Conservation (phyloP, 2,113 vertebrate species). For the Equus quagga region DNA sequence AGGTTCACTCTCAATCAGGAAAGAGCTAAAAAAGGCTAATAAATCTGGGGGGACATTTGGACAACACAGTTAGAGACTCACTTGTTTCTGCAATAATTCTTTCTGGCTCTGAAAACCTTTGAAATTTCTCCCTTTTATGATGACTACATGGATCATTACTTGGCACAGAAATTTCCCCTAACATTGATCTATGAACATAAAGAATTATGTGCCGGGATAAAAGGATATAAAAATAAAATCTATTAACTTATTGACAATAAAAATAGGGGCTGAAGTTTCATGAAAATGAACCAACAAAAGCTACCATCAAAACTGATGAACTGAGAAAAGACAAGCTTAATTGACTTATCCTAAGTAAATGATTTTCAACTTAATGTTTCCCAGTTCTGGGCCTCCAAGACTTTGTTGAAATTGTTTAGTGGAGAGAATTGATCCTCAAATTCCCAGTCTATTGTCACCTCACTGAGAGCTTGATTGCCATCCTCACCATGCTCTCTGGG, state of each 20-base stretch:
- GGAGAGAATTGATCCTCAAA: conserved; percentile 37
- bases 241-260: conserved; percentile 75
- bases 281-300: conserved; percentile 55
- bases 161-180: conserved; percentile 70
- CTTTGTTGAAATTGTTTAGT: conserved; percentile 60
- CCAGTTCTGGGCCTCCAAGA: not conserved
- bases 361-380: conserved; percentile 51
- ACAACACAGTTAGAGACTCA: conserved; percentile 53
- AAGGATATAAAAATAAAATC: conserved; percentile 76
- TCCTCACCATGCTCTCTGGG: not conserved
- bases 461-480: not conserved
- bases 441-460: not conserved
- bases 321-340: conserved; percentile 39
- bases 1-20: conserved; percentile 55
- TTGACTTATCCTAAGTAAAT: not conserved
- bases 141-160: conserved; percentile 74
- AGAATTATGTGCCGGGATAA: conserved; percentile 71
- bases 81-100: conserved; percentile 53
- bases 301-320: conserved; percentile 2
- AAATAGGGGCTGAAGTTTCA: conserved; percentile 64
- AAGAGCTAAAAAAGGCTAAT: conserved; percentile 64
- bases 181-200: conserved; percentile 77
- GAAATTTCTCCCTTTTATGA: conserved; percentile 67
- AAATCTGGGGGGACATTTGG: conserved; percentile 67
- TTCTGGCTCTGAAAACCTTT: conserved; percentile 71